Evolutionary conservation across 2,888 invertebrate species (phyloP), one percentile per base, ranked within the genome.

Genomic region (Shargacucullia verbasci): DNA sequence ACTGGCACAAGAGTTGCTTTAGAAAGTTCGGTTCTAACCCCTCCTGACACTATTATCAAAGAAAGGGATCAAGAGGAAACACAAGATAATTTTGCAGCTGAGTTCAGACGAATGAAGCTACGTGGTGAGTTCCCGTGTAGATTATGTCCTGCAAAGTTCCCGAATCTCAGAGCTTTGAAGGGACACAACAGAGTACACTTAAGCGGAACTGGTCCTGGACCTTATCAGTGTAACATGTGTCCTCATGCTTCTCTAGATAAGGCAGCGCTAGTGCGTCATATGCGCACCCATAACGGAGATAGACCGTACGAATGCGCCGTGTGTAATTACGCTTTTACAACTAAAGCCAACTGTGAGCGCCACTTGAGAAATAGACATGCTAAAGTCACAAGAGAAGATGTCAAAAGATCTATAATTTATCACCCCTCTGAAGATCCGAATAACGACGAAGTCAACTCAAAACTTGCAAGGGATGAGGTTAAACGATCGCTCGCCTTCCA

Each of bases 271-370:
- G 97, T 98, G 8, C 96, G 98, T 14, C 99, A 99, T 82, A 97
- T 99, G 95, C 95, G 99, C 39, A 98, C 98, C 0, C 99, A 99
- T 90, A 99, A 98, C 82, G 99, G 99, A 0, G 99, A 99, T 79
- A 95, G 99, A 10, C 99, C 99, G 0, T 99, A 98, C 84, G 98
- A 98, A 86, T 99, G 99, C 83, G 96, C 97, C 0, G 95, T 99
- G n/a, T 99, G 99, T 88, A 98, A 98, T 81, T 99, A 98, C 83
- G 98, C 99, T 2, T 99, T 99, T 88, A 99, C 99, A 25, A 99
- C 99, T 0, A 99, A 99, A 92, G 99, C 99, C 0, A 99, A 99
- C 85, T 99, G 99, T 86, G 99, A 99, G 90, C 95, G 99, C 6
- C 99, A 99, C 87, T 95, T 99, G 76, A 95, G 98, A 69, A 99